Evolutionary conservation across 2,113 vertebrate species (phyloP).

Genomic region (Brienomyrus brachyistius): DNA sequence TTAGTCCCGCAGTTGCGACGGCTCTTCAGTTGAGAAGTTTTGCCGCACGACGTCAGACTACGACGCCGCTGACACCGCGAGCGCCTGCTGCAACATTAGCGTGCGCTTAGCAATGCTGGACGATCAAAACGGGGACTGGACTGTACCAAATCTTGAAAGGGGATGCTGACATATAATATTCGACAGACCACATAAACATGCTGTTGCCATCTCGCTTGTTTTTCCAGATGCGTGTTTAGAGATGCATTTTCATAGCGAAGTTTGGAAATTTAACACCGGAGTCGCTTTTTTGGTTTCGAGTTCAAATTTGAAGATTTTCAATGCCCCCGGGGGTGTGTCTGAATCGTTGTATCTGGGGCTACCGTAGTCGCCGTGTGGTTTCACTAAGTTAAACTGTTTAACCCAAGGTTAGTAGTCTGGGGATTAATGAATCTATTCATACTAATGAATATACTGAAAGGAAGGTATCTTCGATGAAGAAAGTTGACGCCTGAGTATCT

Average conservation of each 20-base stretch:
- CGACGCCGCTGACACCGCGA: not conserved
- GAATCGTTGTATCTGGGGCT: conserved; percentile 32
- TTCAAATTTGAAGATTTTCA: not conserved
- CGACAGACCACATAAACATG: not conserved
- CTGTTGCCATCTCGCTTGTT: not conserved
- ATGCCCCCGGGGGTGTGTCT: conserved; percentile 29
- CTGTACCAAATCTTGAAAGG: conserved; percentile 46
- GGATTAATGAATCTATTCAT: conserved; percentile 23
- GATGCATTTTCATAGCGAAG: no score
- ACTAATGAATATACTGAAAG: conserved; percentile 22
- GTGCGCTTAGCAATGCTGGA: conserved; percentile 34
- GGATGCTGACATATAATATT: not conserved
- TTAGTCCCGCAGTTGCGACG: conserved; percentile 29
- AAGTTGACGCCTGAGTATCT: not conserved
- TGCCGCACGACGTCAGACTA: conserved; percentile 9
- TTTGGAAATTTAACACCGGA: not conserved
- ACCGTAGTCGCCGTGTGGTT: conserved; percentile 47
- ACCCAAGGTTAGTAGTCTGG: conserved; percentile 30
- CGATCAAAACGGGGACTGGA: conserved; percentile 52
- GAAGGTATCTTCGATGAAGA: not conserved
- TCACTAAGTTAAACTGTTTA: conserved; percentile 42
- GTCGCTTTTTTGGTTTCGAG: not conserved
- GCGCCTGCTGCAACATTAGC: conserved; percentile 52
- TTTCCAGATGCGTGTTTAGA: not conserved
- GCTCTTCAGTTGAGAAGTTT: conserved; percentile 53